phyloP scores from a whole-genome alignment of 2,113 vertebrate species.

The Asarcornis scutulata region DNA sequence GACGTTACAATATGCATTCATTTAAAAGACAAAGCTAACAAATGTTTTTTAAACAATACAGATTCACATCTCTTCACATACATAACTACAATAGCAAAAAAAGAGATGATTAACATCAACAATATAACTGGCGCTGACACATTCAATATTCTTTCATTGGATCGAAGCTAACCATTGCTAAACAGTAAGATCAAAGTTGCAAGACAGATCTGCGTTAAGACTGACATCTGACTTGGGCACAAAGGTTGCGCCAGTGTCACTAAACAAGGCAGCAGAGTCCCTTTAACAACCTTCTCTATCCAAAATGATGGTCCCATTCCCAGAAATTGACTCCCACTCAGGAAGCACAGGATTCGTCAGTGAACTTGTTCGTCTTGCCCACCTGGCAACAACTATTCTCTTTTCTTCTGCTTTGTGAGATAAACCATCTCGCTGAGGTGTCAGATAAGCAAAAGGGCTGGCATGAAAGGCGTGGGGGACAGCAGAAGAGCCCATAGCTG shows the following conservation, averaged over 20 bases:
- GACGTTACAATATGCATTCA: not conserved
- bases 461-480: not conserved
- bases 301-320: not conserved
- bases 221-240: not conserved
- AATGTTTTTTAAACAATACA: not conserved
- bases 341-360: not conserved
- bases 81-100: not conserved
- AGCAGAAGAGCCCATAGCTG: not conserved
- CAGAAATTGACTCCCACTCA: not conserved
- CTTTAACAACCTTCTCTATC: not conserved
- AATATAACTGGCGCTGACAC: not conserved
- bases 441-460: conserved; percentile 11
- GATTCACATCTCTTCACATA: not conserved
- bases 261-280: not conserved
- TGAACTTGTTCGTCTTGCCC: not conserved
- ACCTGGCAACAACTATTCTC: not conserved
- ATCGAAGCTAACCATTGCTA: not conserved
- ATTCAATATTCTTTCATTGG: not conserved
- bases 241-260: not conserved
- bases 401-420: not conserved
- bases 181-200: fast-evolving
- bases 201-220: not conserved
- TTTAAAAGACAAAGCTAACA: not conserved
- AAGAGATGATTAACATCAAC: not conserved
- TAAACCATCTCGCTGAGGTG: not conserved